Evolutionary conservation across 2,888 invertebrate genomes (phyloP).

Genomic region (Gastracanthus pulcherrimus): DNA sequence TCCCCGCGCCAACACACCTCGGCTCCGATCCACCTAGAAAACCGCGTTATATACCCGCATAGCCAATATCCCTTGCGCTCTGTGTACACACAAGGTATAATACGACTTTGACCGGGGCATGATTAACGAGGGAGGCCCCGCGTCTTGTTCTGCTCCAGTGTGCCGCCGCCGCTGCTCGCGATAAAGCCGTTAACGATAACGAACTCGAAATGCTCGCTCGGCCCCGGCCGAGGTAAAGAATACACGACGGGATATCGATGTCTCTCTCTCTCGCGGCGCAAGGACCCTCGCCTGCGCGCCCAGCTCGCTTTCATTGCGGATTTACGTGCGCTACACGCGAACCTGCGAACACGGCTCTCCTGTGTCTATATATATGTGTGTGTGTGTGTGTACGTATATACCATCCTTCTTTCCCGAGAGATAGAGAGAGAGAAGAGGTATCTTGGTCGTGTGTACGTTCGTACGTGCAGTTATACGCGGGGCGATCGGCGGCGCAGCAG

Average conservation of each 20-base stretch:
- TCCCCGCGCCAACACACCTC: not conserved
- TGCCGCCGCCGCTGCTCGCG: constrained; percentile 55
- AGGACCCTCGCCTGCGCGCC: no score
- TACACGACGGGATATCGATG: constrained; percentile 67
- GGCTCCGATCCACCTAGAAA: not conserved
- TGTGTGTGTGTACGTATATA: constrained; percentile 37
- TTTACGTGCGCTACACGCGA: constrained; percentile 68
- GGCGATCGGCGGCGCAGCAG: constrained; percentile 60
- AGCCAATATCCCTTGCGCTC: not conserved
- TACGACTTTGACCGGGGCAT: constrained; percentile 41
- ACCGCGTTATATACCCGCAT: no score
- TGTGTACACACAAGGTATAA: no score
- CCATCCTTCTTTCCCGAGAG: constrained; percentile 62
- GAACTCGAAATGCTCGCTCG: constrained; percentile 73
- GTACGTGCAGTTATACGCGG: no score
- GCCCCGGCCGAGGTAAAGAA: constrained; percentile 61
- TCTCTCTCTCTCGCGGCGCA: constrained; percentile 66
- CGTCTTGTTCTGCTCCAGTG: no score
- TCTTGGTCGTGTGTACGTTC: constrained; percentile 17
- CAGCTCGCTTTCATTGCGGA: constrained; percentile 68
- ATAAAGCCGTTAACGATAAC: constrained; percentile 77
- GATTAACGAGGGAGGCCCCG: constrained; percentile 39
- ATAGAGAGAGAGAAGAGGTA: constrained; percentile 3
- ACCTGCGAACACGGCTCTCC: constrained; percentile 28
- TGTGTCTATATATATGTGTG: constrained; percentile 15